A percentile compares a stretch with the other conserved stretches of the same genome.
Evolutionary conservation across 1,140 invertebrate species (phyloP).

Genomic region (Hermetia illucens): DNA sequence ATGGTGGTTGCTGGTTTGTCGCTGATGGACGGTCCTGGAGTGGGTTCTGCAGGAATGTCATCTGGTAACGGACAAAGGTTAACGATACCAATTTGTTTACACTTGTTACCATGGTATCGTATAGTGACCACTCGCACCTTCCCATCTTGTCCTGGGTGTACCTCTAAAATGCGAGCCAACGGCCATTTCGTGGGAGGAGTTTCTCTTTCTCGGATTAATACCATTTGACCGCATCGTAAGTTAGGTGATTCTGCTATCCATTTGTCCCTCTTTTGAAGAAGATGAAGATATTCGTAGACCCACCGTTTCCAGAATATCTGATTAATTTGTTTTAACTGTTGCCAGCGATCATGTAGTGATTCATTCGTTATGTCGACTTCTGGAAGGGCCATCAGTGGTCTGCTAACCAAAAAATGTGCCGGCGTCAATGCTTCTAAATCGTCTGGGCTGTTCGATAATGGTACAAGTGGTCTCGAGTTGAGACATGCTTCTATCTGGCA

Average conservation of each 20-base stretch:
- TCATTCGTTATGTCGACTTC: conserved; percentile 10
- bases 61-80: too few species aligned
- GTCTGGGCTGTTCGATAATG: conserved; percentile 13
- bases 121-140: conserved; percentile 7
- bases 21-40: too few species aligned
- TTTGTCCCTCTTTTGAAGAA: too few species aligned
- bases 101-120: too few species aligned
- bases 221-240: conserved; percentile 12
- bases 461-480: conserved; percentile 12
- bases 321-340: not conserved
- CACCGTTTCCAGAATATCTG: conserved; percentile 5
- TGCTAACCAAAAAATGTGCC: conserved; percentile 23
- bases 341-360: not conserved
- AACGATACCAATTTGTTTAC: too few species aligned
- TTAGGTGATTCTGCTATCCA: conserved; percentile 2
- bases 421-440: conserved; percentile 16
- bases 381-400: conserved; percentile 12
- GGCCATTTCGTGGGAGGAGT: conserved; percentile 16
- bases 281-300: too few species aligned
- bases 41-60: too few species aligned
- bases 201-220: conserved; percentile 13
- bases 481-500: conserved; percentile 13
- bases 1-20: too few species aligned
- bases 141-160: conserved; percentile 10
- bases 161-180: conserved; percentile 10